Conservation (phyloP, 2,113 vertebrate species). For the Syrrhaptes paradoxus region DNA sequence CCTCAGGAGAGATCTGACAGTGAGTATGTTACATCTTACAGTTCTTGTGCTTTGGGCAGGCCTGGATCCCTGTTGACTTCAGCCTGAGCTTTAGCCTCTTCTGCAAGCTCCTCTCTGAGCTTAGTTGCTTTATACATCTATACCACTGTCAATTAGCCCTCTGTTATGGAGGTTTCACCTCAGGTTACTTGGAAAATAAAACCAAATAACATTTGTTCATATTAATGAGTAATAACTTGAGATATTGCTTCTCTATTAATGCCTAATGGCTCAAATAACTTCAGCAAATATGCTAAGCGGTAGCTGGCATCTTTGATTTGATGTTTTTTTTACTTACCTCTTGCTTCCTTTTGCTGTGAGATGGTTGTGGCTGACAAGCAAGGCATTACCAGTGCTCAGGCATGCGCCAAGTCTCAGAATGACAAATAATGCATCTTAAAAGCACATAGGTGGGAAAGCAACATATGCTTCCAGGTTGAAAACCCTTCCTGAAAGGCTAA, state of each 20-base stretch:
- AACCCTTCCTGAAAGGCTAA: neutral
- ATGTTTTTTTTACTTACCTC: neutral
- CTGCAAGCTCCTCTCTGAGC: neutral
- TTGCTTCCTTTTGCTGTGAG: neutral
- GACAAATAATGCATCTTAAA: neutral
- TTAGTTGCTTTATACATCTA: neutral
- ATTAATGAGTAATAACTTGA: slow-evolving; percentile 63
- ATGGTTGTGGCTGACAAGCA: neutral
- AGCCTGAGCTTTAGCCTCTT: neutral
- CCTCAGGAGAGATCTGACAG: neutral
- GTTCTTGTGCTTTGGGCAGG: neutral
- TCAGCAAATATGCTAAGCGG: neutral
- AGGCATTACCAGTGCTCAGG: neutral
- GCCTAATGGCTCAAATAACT: slow-evolving; percentile 40
- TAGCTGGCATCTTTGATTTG: neutral
- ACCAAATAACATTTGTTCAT: slow-evolving; percentile 3
- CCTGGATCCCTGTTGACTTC: neutral
- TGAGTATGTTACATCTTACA: neutral
- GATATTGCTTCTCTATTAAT: slow-evolving; percentile 12
- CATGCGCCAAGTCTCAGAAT: neutral
- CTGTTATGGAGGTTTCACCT: neutral
- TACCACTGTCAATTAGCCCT: neutral
- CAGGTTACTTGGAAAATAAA: slow-evolving; percentile 39
- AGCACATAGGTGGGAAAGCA: neutral
- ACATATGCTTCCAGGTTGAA: neutral